Evolutionary conservation across 2,888 invertebrate species (phyloP).

Genomic region (Orchestes rusci): DNA sequence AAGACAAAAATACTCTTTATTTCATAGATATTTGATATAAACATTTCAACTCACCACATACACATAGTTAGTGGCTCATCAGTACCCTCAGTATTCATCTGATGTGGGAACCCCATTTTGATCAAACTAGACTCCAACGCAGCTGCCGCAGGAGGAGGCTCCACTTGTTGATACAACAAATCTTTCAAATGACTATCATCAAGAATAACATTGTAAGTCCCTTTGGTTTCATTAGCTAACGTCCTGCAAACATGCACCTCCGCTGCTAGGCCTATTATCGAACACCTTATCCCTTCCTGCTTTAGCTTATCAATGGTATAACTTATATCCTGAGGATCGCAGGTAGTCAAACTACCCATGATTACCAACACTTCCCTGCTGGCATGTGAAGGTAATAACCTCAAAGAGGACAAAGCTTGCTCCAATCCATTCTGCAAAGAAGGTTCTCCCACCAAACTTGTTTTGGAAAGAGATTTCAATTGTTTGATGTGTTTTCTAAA

Average conservation of each 20-base stretch:
- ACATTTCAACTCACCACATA: constrained; percentile 66
- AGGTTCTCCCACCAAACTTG: constrained; percentile 80
- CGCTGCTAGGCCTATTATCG: constrained; percentile 91
- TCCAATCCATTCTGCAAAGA: constrained; percentile 94
- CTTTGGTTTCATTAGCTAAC: constrained; percentile 79
- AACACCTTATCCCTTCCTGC: constrained; percentile 79
- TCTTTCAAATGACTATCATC: constrained; percentile 73
- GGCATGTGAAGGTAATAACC: constrained; percentile 87
- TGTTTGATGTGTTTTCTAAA: constrained; percentile 71
- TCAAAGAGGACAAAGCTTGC: constrained; percentile 74
- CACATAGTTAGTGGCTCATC: constrained; percentile 73
- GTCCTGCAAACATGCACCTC: constrained; percentile 88
- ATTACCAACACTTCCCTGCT: constrained; percentile 90
- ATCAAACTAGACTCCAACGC: constrained; percentile 70
- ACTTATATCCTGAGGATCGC: constrained; percentile 91
- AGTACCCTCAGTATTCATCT: constrained; percentile 52
- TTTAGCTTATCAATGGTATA: constrained; percentile 72
- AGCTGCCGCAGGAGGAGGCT: constrained; percentile 67
- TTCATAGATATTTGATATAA: no score
- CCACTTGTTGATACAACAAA: constrained; percentile 57
- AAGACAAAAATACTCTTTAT: no score
- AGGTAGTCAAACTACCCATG: constrained; percentile 90
- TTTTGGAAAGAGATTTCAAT: constrained; percentile 55
- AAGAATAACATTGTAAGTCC: constrained; percentile 78
- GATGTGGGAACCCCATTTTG: constrained; percentile 96